Percentiles rank a stretch among this genome's conserved stretches.
Evolutionary conservation across 2,113 vertebrate genomes (phyloP).

Genomic region (Nibea coibor): DNA sequence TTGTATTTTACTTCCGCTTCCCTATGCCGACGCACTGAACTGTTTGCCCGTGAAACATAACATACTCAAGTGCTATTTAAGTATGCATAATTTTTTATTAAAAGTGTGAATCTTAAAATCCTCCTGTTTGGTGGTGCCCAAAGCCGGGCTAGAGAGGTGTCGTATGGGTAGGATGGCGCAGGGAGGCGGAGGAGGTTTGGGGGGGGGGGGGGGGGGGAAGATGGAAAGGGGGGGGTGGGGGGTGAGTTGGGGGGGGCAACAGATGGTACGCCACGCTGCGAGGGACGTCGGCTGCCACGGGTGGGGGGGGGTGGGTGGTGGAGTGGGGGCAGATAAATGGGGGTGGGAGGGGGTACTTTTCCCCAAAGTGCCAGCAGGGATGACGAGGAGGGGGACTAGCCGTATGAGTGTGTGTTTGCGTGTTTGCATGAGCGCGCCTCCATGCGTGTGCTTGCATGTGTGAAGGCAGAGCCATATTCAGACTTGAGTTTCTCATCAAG

Average conservation of each 20-base stretch:
- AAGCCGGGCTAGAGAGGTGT: conserved; percentile 70
- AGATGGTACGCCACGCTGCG: conserved; percentile 87
- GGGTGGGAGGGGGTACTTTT: conserved; percentile 73
- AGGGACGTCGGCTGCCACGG: conserved; percentile 86
- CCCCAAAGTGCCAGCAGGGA: conserved; percentile 85
- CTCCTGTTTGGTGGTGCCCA: conserved; percentile 65
- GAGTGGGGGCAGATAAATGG: conserved; percentile 77
- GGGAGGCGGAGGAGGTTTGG: conserved; percentile 67
- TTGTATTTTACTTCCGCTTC: neutral
- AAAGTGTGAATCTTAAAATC: conserved; percentile 34
- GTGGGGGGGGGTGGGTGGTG: conserved; percentile 64
- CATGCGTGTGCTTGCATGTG: conserved; percentile 61
- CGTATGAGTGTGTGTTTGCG: conserved; percentile 59
- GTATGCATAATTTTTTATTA: neutral
- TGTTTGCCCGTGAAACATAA: conserved; percentile 6
- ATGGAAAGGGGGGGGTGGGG: conserved; percentile 43
- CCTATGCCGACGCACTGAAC: neutral
- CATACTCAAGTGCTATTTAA: neutral
- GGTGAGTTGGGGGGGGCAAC: conserved; percentile 76
- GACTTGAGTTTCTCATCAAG: conserved; percentile 59
- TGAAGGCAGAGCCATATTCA: conserved; percentile 46
- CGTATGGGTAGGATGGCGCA: conserved; percentile 76
- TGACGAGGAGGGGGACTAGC: conserved; percentile 69
- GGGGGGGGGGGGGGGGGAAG: conserved; percentile 63
- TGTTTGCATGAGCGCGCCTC: conserved; percentile 54